Evolutionary conservation across 2,113 vertebrate species (phyloP).

Genomic region (Tor tambroides): DNA sequence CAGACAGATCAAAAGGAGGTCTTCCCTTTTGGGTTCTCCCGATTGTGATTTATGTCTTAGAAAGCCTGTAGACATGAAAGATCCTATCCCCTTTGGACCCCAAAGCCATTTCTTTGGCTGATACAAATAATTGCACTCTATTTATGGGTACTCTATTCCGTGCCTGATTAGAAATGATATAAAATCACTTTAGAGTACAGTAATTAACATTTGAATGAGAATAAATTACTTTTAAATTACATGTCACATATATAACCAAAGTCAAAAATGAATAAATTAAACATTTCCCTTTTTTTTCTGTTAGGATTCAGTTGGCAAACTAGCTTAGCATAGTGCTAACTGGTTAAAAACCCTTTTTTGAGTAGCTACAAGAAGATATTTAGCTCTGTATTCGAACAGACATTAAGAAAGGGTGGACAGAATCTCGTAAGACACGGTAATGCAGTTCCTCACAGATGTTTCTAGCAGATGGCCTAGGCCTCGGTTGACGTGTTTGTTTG

Average conservation of each 20-base stretch:
- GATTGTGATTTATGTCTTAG: not conserved
- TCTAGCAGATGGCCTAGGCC: slow-evolving; percentile 42
- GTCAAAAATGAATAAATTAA: not conserved
- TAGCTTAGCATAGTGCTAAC: not conserved
- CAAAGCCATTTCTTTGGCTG: not conserved
- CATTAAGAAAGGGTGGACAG: not conserved
- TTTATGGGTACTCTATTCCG: not conserved
- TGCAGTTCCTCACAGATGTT: slow-evolving; percentile 32
- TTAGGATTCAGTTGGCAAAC: not conserved
- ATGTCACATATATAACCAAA: not conserved
- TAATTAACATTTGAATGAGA: not conserved
- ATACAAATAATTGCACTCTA: not conserved
- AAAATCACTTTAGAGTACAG: not conserved
- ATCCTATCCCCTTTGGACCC: not conserved
- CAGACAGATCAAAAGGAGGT: not conserved
- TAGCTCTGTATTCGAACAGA: not conserved
- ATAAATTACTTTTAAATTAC: not conserved
- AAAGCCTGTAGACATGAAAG: not conserved
- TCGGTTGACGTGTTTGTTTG: slow-evolving; percentile 9
- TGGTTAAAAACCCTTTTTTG: not conserved
- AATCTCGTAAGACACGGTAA: not conserved
- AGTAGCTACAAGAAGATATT: not conserved
- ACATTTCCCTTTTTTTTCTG: not conserved
- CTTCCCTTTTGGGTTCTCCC: not conserved
- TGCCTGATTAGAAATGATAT: not conserved